phyloP scores from a whole-genome alignment of 1,140 invertebrate genomes.

The Araneus ventricosus region DNA sequence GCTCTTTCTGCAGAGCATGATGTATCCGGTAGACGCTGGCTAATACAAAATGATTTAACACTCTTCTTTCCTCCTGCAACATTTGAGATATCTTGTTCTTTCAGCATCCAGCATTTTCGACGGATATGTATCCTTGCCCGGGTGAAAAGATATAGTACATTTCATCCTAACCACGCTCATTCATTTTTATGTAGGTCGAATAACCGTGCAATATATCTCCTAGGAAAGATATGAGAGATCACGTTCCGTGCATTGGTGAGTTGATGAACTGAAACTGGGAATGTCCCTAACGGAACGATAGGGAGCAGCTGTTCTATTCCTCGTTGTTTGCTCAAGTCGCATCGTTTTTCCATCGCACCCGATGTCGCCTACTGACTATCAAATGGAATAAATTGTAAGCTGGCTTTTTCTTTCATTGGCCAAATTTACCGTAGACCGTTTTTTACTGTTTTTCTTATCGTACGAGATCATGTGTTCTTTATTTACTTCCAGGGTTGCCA shows the following conservation, averaged over 20 bases:
- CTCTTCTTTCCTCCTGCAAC: neutral
- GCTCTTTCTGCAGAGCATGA: too few relatives aligned
- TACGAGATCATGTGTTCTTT: neutral
- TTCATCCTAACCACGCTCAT: neutral
- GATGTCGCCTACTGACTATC: constrained; percentile 55
- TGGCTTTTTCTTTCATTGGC: neutral
- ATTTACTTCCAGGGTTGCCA: neutral
- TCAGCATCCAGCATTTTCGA: neutral
- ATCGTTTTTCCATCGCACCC: constrained; percentile 52
- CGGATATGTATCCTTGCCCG: neutral
- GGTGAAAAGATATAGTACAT: constrained; percentile 31
- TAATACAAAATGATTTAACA: too few relatives aligned
- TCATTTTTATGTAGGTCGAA: constrained; percentile 31
- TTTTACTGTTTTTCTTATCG: constrained; percentile 2
- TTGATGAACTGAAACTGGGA: constrained; percentile 53
- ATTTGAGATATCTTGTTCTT: neutral
- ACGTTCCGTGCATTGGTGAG: constrained; percentile 44
- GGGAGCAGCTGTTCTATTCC: constrained; percentile 59
- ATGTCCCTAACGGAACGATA: neutral
- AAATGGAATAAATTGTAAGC: constrained; percentile 61
- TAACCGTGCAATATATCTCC: constrained; percentile 35
- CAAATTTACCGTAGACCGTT: constrained; percentile 35
- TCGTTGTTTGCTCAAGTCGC: constrained; percentile 57
- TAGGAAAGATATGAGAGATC: constrained; percentile 47
- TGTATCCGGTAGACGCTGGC: too few relatives aligned